phyloP scores from a whole-genome alignment of 30 jellyfish, hydroid and myxozoan genomes.

The Turritopsis dohrnii region DNA sequence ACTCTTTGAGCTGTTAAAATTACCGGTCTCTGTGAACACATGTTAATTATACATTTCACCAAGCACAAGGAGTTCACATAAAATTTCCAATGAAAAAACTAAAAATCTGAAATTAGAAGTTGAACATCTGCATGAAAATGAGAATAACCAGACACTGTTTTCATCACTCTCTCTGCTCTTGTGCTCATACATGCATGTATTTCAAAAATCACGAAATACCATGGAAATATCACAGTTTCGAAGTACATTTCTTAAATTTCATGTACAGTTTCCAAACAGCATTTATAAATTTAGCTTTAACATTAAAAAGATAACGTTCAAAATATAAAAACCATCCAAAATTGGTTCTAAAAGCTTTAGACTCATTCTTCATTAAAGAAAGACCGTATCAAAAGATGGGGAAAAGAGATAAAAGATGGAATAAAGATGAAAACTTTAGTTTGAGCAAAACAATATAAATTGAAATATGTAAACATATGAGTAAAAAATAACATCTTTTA shows the following conservation, averaged over 20 bases:
- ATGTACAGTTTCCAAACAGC: too few relatives aligned
- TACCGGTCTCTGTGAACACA: neutral
- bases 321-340: neutral
- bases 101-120: too few relatives aligned
- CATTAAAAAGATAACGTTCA: neutral
- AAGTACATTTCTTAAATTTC: neutral
- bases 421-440: neutral
- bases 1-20: neutral
- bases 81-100: neutral
- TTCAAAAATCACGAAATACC: neutral
- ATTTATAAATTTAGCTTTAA: too few relatives aligned
- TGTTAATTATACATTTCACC: neutral
- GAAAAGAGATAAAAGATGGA: neutral
- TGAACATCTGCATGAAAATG: neutral
- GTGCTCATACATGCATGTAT: neutral
- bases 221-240: neutral
- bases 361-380: neutral
- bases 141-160: neutral
- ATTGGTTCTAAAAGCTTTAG: neutral
- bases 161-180: neutral
- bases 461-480: neutral
- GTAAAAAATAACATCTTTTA: neutral
- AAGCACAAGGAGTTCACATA: neutral
- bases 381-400: neutral
- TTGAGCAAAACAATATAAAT: neutral